Base-by-base conservation (phyloP, 2,888 invertebrate species). In the Nezara viridula region DNA sequence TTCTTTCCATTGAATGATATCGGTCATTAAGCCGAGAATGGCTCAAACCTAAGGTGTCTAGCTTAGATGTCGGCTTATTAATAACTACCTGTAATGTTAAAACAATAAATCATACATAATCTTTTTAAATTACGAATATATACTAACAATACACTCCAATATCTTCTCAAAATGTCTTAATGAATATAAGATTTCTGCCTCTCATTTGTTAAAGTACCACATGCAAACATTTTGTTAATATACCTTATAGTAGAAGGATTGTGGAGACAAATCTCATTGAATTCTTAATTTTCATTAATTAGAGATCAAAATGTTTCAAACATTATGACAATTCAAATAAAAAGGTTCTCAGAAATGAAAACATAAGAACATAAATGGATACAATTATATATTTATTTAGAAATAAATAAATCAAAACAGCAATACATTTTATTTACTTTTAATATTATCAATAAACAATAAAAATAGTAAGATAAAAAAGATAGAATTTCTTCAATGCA, bases 21-120 rank as follows among this genome's bases (percentile, higher is more conserved):
- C 98, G 94, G 91, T 97, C 97, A 92, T 98, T 98, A 12, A 98
- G 93, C 89, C 97, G 95, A 19, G 97, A 97, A 91, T 96, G 96
- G 0, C 98, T 97, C 66, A 98, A 93, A 2, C 97, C 98, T 90
- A 97, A 92, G 90, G 96, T 96, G 0, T 95, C 95, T 40, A 97
- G 93, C 91, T 94, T 94, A 87, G 93, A 93, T 4, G 96, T 95
- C 40, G 94, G 94, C 4, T 90, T 86, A 16, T 89, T 89, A 73
- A 66, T 88, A 40, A 86, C 60, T n/a, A 86, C 60, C 86, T 86
- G 44, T 4, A 81, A 81, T 81, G n/a, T 44, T n/a, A 44, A 77
- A 27, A 77, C 21, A 77, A 44, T 5, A 77, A 86, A 40, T 44
- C 27, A 52, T 0, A 60, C 7, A 86, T 50, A 24, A 55, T 44